phyloP scores from a whole-genome alignment of 2,113 vertebrate genomes.

The Arvicanthis niloticus region DNA sequence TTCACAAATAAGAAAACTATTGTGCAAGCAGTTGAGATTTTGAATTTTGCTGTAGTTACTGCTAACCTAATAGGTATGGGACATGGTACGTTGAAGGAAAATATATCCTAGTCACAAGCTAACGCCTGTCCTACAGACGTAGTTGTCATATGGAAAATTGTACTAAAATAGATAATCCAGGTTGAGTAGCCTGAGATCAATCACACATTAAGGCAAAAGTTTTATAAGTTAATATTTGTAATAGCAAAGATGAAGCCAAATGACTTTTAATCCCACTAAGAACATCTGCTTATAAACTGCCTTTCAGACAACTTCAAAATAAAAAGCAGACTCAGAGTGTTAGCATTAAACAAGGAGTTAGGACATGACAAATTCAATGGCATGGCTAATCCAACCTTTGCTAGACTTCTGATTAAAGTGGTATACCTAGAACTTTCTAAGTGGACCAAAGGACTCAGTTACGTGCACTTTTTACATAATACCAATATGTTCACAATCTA shows the following conservation, averaged over 20 bases:
- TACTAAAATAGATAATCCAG: neutral
- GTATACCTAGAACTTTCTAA: neutral
- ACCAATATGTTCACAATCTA: neutral
- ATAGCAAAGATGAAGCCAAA: neutral
- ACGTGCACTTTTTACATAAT: neutral
- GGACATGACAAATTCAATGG: neutral
- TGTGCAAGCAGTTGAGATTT: constrained; percentile 75
- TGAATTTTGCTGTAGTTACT: constrained; percentile 66
- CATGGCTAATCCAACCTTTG: neutral
- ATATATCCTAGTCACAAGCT: neutral
- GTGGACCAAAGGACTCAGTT: neutral
- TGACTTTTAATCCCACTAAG: neutral
- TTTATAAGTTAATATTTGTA: neutral
- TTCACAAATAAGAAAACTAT: neutral
- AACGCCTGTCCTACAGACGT: neutral
- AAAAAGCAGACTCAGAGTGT: neutral
- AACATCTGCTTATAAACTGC: neutral
- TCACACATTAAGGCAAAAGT: neutral
- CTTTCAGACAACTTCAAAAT: neutral
- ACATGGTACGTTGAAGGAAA: neutral
- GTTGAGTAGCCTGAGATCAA: neutral
- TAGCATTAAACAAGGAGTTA: neutral
- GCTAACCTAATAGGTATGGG: neutral
- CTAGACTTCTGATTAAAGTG: neutral
- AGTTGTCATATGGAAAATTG: neutral